Evolutionary conservation across 2,797 vertebrate species (phyloP), one percentile per base, ranked within the genome.

Genomic region (Liparis tanakae): DNA sequence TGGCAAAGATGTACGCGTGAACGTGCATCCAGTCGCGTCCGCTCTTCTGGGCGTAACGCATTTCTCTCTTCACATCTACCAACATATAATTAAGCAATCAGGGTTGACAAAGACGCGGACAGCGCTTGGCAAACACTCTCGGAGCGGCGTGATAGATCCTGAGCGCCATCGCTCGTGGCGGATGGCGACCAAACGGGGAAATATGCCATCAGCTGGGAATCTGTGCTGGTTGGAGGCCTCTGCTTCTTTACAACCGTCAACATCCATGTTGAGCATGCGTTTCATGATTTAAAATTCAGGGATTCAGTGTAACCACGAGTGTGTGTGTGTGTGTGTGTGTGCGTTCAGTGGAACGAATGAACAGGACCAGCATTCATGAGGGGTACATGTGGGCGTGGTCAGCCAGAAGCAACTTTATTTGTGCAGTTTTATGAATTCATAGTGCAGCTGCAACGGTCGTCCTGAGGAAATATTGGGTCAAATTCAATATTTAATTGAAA

Each of bases 311-410:
- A 25, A 25, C 20, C 12, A 33, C 34, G 50, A 37, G 37, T 54
- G 36, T 41, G 57, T 44, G 10, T 43, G 13, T 30, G 5, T 62
- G 50, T 44, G 37, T 54, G 36, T 41, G 57, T 44, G 10, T 43
- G 13, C 33, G 5, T 62, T 57, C 51, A 44, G 43, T 46, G 14
- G 9, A 25, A 72, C 75, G 64, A 82, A 79, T 79, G 68, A 70
- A 87, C 80, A 85, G 67, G 48, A 48, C 5, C 50, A 10, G 72
- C 56, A 64, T 86, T 86, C 74, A 85, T 61, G 20, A 44, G 54
- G 5, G 12, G 55, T 64, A 72, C 15, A 70, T 76, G 41, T 63
- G 36, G 78, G 76, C 17, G 56, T 22, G 78, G 78, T 70, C 41
- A 34, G 34, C 36, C 33, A 13, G 34, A 56, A 36, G 37, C 64